phyloP scores from a whole-genome alignment of 2,888 invertebrate species.

The Drosophila diplacantha region DNA sequence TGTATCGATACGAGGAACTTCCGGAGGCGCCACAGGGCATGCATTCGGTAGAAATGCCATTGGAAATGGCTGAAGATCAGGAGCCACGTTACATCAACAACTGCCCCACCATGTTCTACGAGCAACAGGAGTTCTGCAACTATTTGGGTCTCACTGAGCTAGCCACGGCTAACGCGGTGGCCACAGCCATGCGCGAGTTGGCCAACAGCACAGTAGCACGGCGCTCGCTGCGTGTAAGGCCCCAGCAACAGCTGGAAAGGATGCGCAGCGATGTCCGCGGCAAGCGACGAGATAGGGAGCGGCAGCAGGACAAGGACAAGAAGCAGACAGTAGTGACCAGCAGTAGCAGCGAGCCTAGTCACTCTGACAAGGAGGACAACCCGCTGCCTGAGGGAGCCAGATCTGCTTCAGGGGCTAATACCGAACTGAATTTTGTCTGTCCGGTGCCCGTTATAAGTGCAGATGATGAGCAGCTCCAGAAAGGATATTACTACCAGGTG shows the following conservation, averaged over 20 bases:
- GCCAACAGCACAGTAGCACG: constrained; percentile 69
- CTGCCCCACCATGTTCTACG: constrained; percentile 53
- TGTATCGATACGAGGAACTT: constrained; percentile 10
- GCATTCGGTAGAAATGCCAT: constrained; percentile 1
- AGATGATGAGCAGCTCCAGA: constrained; percentile 5
- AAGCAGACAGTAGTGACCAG: constrained; percentile 17
- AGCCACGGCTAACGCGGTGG: constrained; percentile 75
- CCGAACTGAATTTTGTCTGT: not conserved
- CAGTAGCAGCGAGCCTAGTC: constrained; percentile 28
- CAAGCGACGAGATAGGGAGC: constrained; percentile 38
- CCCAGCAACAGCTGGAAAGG: constrained; percentile 66
- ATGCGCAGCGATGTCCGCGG: constrained; percentile 58
- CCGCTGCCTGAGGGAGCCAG: not conserved
- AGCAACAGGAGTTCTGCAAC: constrained; percentile 77
- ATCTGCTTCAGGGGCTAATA: not conserved
- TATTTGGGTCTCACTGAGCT: constrained; percentile 75
- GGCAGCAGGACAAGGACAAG: constrained; percentile 19
- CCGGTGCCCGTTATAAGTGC: not conserved
- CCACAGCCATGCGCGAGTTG: constrained; percentile 69
- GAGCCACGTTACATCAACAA: constrained; percentile 13
- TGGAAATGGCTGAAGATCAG: not conserved
- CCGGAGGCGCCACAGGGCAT: constrained; percentile 6
- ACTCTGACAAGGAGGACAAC: constrained; percentile 22
- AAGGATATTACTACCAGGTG: constrained; percentile 22
- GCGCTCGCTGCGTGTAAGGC: constrained; percentile 72